phyloP scores from a whole-genome alignment of 2,113 vertebrate species.

The Euleptes europaea region DNA sequence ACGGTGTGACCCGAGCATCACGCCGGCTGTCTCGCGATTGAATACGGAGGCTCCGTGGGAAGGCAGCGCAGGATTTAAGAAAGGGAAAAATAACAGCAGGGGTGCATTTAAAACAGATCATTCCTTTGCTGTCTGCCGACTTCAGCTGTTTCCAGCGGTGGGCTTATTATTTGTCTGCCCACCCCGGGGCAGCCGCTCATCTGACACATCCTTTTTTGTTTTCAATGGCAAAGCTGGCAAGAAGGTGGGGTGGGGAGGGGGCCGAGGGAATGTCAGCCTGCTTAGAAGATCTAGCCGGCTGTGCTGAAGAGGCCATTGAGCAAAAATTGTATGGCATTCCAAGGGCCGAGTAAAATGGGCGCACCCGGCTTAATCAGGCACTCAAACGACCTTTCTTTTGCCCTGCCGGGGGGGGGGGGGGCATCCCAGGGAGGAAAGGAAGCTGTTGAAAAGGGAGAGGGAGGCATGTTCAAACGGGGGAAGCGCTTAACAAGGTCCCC shows the following conservation, averaged over 20 bases:
- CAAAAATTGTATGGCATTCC: not conserved
- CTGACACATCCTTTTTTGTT: not conserved
- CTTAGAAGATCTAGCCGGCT: not conserved
- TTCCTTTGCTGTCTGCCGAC: not conserved
- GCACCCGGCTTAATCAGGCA: not conserved
- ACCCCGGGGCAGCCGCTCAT: accelerated
- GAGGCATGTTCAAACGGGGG: not conserved
- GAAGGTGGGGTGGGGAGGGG: not conserved
- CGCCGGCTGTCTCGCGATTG: not conserved
- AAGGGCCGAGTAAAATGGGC: not conserved
- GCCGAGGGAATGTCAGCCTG: not conserved
- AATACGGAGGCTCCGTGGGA: not conserved
- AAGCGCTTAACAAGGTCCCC: not conserved
- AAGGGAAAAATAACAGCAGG: not conserved
- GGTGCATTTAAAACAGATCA: not conserved
- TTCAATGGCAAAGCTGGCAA: not conserved
- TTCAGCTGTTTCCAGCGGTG: not conserved
- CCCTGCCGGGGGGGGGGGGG: not conserved
- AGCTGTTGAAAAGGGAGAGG: not conserved
- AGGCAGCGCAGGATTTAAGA: not conserved
- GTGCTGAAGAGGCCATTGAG: not conserved
- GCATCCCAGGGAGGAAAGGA: not conserved
- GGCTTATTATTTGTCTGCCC: not conserved
- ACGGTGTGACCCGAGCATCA: not conserved
- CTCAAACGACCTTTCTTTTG: not conserved